These are phyloP conservation scores for Orchesella cincta DNA, from an alignment of 1,140 invertebrate genomes.

Conservation along the genomic window DNA sequence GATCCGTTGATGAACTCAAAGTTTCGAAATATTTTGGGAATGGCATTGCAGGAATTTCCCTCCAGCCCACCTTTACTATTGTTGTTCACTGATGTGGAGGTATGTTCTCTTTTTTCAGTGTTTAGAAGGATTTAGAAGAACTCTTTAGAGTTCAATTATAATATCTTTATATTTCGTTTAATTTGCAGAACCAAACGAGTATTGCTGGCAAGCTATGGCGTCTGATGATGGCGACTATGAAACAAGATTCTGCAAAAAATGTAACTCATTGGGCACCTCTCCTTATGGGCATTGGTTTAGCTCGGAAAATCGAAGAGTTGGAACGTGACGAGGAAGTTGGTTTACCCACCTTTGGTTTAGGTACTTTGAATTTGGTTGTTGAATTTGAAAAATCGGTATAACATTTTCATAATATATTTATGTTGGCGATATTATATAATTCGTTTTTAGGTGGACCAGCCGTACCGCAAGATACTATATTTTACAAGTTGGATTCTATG, in stretches of 20 bases:
- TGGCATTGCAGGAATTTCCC: slow-evolving; percentile 44
- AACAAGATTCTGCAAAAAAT: slow-evolving; percentile 33
- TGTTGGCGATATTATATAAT: background rate
- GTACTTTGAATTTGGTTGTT: too few species aligned
- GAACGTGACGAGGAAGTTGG: slow-evolving; percentile 45
- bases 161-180: background rate
- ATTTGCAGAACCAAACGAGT: slow-evolving; percentile 47
- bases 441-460: slow-evolving; percentile 46
- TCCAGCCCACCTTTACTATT: slow-evolving; percentile 47
- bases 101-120: slow-evolving; percentile 5
- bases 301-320: slow-evolving; percentile 45
- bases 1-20: slow-evolving; percentile 44
- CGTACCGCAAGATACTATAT: slow-evolving; percentile 49
- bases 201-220: slow-evolving; percentile 49
- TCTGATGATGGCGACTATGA: slow-evolving; percentile 41
- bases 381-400: too few species aligned
- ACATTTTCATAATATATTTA: background rate
- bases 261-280: slow-evolving; percentile 45
- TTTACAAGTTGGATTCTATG: slow-evolving; percentile 48
- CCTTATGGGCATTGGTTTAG: slow-evolving; percentile 46
- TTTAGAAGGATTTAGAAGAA: too few species aligned
- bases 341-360: slow-evolving; percentile 45
- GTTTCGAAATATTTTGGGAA: slow-evolving; percentile 40
- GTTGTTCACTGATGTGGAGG: slow-evolving; percentile 47
- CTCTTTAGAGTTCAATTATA: background rate